phyloP scores from a whole-genome alignment of 2,888 invertebrate genomes.

The Eupsilia transversa region DNA sequence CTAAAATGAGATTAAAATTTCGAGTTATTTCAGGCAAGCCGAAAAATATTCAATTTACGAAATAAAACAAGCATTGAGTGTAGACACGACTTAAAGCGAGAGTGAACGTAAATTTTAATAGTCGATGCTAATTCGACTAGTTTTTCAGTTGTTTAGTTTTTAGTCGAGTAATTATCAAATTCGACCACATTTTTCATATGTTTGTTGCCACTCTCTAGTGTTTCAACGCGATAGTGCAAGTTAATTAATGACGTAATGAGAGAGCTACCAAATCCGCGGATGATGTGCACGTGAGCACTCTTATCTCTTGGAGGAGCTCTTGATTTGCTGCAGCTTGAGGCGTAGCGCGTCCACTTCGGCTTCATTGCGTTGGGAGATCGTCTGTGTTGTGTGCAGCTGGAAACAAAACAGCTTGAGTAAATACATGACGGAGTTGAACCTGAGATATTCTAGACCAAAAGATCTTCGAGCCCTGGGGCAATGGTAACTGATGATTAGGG shows the following conservation, averaged over 20 bases:
- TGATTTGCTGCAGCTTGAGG: conserved; percentile 89
- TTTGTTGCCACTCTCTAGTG: conserved; percentile 23
- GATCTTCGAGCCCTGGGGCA: neutral
- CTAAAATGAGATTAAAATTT: conserved; percentile 65
- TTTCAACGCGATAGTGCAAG: conserved; percentile 48
- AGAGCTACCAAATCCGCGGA: conserved; percentile 77
- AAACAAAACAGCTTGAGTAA: conserved; percentile 31
- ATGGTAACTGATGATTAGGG: neutral
- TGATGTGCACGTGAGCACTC: conserved; percentile 64
- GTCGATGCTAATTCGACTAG: conserved; percentile 12
- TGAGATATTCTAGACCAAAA: neutral
- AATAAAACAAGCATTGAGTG: conserved; percentile 47
- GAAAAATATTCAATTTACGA: conserved; percentile 32
- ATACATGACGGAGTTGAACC: neutral
- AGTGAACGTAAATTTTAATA: conserved; percentile 33
- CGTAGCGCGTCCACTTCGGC: conserved; percentile 88
- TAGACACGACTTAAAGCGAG: conserved; percentile 25
- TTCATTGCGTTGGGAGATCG: conserved; percentile 84
- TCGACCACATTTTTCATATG: conserved; percentile 13
- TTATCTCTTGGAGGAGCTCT: conserved; percentile 90
- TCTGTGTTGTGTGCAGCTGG: conserved; percentile 85
- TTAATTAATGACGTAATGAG: conserved; percentile 67
- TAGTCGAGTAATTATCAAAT: conserved; percentile 9
- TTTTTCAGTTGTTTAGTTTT: conserved; percentile 16
- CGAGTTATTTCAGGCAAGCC: conserved; percentile 57